A percentile compares a stretch with the other conserved stretches of the same genome.
These are phyloP conservation scores for Metopolophium dirhodum DNA, from an alignment of 1,140 invertebrate species.

Conservation along the genomic window DNA sequence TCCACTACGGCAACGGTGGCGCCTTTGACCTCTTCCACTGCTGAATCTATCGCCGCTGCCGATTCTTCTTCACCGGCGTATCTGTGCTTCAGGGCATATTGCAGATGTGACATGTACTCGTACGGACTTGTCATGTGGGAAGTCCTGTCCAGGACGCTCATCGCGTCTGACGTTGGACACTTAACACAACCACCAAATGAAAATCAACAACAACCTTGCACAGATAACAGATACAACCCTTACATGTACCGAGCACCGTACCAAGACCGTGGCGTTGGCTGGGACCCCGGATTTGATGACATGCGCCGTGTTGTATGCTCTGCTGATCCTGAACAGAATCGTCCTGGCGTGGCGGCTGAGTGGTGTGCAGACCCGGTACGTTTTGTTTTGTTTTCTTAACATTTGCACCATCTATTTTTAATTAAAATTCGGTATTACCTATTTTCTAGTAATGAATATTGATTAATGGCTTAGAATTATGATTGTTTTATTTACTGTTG, in stretches of 20 bases:
- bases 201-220: not conserved
- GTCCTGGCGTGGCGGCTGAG: conserved; percentile 80
- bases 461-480: not conserved
- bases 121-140: conserved; percentile 92
- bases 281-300: conserved; percentile 93
- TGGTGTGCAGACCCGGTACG: conserved; percentile 81
- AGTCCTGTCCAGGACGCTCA: conserved; percentile 73
- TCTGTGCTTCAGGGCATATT: conserved; percentile 85
- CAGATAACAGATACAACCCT: not conserved
- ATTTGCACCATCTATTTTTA: not conserved
- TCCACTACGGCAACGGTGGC: not conserved
- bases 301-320: conserved; percentile 92
- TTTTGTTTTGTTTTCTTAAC: conserved; percentile 56
- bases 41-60: not conserved
- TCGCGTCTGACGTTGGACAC: conserved; percentile 66
- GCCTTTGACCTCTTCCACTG: not conserved
- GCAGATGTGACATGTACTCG: conserved; percentile 88
- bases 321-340: conserved; percentile 69
- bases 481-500: not conserved
- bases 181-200: conserved; percentile 69
- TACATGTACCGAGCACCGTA: conserved; percentile 68
- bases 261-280: conserved; percentile 83
- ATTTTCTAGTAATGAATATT: not conserved
- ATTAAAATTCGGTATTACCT: not conserved
- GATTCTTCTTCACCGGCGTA: not conserved